Conservation (phyloP, 2,113 vertebrate genomes). For the Elaphurus davidianus region DNA sequence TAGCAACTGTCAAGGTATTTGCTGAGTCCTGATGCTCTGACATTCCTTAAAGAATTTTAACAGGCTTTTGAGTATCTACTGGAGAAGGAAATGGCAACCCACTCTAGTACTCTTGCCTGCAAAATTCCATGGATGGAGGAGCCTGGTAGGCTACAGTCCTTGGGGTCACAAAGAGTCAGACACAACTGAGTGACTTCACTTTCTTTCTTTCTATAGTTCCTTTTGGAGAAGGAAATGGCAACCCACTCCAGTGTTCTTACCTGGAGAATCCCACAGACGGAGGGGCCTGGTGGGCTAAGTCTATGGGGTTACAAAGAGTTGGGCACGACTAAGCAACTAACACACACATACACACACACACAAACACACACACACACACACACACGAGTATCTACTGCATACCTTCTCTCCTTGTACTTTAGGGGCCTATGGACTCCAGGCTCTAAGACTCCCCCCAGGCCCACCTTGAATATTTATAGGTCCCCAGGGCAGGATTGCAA, state of each 20-base stretch:
- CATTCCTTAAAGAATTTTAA: not conserved
- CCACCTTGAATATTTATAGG: not conserved
- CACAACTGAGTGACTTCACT: not conserved
- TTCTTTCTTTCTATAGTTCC: not conserved
- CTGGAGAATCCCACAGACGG: not conserved
- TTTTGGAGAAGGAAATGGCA: not conserved
- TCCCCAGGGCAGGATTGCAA: not conserved
- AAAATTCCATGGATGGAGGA: not conserved
- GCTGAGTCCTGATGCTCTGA: not conserved
- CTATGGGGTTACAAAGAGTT: not conserved
- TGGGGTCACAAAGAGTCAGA: not conserved
- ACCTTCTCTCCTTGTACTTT: not conserved
- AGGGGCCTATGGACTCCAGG: not conserved
- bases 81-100: not conserved
- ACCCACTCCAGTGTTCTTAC: not conserved
- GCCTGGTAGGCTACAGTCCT: not conserved
- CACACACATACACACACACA: not conserved
- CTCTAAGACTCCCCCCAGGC: not conserved
- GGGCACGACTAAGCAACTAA: not conserved
- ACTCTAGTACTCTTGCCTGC: not conserved
- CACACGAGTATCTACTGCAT: not conserved
- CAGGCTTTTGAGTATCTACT: not conserved
- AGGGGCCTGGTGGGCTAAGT: not conserved
- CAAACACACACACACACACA: not conserved
- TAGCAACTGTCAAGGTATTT: slow-evolving; percentile 2